phyloP scores from a whole-genome alignment of 2,888 invertebrate species.

The Acanthosoma haemorrhoidale region DNA sequence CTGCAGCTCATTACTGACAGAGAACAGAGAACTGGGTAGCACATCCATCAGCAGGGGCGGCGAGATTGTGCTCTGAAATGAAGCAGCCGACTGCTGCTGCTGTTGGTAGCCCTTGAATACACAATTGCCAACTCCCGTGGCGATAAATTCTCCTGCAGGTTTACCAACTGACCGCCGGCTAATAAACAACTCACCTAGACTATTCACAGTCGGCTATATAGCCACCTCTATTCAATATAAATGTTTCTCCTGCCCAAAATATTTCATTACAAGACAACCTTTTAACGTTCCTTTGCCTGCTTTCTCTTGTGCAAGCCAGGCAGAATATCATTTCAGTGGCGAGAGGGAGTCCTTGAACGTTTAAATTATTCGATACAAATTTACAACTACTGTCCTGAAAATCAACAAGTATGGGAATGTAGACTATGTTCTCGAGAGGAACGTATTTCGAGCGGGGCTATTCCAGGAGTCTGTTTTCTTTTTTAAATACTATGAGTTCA shows the following conservation, averaged over 20 bases:
- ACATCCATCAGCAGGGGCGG: neutral
- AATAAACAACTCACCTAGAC: slow-evolving; percentile 6
- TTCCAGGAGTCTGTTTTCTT: too few relatives aligned
- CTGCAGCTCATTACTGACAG: neutral
- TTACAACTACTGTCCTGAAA: too few relatives aligned
- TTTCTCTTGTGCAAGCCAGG: neutral
- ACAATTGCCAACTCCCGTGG: neutral
- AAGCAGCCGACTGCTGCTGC: too few relatives aligned
- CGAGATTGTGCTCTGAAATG: slow-evolving; percentile 10
- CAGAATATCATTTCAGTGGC: too few relatives aligned
- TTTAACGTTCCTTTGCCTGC: neutral
- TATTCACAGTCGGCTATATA: slow-evolving; percentile 2
- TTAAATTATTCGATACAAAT: too few relatives aligned
- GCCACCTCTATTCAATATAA: slow-evolving; percentile 10
- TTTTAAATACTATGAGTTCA: too few relatives aligned
- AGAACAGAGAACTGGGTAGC: neutral
- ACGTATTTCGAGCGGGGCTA: too few relatives aligned
- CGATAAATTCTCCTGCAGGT: neutral
- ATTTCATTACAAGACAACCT: neutral
- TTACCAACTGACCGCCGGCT: slow-evolving; percentile 4
- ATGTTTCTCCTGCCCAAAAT: neutral
- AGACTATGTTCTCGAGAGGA: too few relatives aligned
- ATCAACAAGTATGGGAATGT: too few relatives aligned
- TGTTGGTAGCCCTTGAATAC: neutral
- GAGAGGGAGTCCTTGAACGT: too few relatives aligned